Evolutionary conservation across 2,113 vertebrate species (phyloP).

Genomic region (human (Homo sapiens)): DNA sequence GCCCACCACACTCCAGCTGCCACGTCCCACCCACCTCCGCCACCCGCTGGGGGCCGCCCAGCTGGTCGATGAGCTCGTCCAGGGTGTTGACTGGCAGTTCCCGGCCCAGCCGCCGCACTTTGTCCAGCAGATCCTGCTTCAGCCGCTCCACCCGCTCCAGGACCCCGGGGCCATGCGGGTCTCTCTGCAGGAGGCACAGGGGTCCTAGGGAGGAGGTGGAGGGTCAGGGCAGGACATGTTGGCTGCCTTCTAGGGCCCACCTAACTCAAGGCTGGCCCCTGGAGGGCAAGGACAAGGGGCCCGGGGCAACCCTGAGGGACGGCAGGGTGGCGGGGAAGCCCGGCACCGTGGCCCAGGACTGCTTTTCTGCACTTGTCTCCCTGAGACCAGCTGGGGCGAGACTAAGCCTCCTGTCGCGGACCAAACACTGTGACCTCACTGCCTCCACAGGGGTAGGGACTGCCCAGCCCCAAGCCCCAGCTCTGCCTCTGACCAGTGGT

Average conservation of each 20-base stretch:
- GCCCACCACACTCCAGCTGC: not conserved
- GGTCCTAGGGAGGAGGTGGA: conserved; percentile 11
- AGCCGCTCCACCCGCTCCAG: conserved; percentile 89
- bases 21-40: conserved; percentile 88
- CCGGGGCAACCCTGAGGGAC: no score
- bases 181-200: conserved; percentile 74
- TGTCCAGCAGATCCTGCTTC: conserved; percentile 92
- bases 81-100: conserved; percentile 98
- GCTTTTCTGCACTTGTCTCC: not conserved
- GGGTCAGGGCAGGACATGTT: not conserved
- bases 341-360: no score
- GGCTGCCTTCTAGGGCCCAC: no score
- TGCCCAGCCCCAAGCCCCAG: no score
- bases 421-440: not conserved
- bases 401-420: not conserved
- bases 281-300: no score
- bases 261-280: no score
- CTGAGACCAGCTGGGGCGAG: not conserved
- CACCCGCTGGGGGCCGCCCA: conserved; percentile 95
- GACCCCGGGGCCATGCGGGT: conserved; percentile 67
- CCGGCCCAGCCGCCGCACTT: conserved; percentile 92
- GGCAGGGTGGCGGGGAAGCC: no score
- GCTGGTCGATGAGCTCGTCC: conserved; percentile 95
- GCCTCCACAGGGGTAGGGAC: not conserved
- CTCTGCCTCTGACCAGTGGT: not conserved